phyloP scores from a whole-genome alignment of 1,140 invertebrate species.

The Brachionus asplanchnoidis region DNA sequence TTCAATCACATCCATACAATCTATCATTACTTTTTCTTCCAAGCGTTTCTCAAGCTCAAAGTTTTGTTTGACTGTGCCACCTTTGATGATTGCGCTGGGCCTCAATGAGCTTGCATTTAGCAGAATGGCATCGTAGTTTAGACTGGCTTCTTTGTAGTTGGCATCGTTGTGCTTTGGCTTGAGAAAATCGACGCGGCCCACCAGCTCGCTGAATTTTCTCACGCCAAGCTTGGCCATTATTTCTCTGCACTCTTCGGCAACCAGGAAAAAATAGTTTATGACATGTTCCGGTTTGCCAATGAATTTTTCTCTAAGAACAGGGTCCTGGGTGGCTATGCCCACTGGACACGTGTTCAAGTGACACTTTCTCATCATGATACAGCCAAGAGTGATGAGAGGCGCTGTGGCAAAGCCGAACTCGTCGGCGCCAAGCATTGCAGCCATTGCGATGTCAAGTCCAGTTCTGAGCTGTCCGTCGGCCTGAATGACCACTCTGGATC shows the following conservation, averaged over 20 bases:
- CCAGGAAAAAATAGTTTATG: constrained; percentile 92
- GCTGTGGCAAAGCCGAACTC: constrained; percentile 99
- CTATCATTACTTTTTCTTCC: constrained; percentile 76
- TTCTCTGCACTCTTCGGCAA: constrained; percentile 87
- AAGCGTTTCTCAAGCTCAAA: constrained; percentile 83
- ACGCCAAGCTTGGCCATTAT: constrained; percentile 87
- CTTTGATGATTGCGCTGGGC: constrained; percentile 82
- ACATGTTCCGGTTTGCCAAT: constrained; percentile 94
- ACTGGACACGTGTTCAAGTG: constrained; percentile 98
- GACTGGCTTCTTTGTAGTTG: constrained; percentile 67
- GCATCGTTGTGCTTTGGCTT: constrained; percentile 58
- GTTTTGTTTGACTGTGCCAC: constrained; percentile 77
- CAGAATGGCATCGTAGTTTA: constrained; percentile 68
- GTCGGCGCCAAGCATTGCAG: constrained; percentile 88
- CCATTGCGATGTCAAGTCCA: constrained; percentile 81
- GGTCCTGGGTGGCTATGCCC: constrained; percentile 91
- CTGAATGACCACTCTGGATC: constrained; percentile 87
- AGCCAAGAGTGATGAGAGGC: constrained; percentile 89
- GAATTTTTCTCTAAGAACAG: constrained; percentile 87
- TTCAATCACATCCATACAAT: constrained; percentile 64
- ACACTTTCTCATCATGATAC: constrained; percentile 99
- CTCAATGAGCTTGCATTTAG: constrained; percentile 81
- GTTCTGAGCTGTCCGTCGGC: constrained; percentile 57
- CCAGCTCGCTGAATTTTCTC: constrained; percentile 79
- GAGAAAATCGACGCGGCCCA: constrained; percentile 81